Evolutionary conservation across 2,888 invertebrate genomes (phyloP), one percentile per base, ranked within the genome.

Genomic region (Callimorpha dominula): DNA sequence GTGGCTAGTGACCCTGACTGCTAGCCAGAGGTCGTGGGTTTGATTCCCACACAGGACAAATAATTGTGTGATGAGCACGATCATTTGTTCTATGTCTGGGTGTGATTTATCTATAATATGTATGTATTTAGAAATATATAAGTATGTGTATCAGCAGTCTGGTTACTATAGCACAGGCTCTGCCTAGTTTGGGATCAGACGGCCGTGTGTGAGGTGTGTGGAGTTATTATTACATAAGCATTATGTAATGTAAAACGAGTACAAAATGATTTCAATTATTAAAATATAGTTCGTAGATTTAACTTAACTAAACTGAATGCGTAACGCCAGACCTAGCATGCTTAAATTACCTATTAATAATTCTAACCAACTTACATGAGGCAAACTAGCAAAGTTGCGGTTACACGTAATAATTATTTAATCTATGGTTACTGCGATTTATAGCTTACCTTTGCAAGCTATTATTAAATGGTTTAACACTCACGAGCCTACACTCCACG

Each of bases 381-480:
- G n/a, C n/a, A n/a, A n/a, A n/a, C 74, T 78, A 74, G 77, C 70
- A 77, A 74, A 65, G 60, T 65, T 81, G 72, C 68, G 75, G 74
- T 73, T 77, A 69, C 63, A 73, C 73, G 72, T 81, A 84, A 78
- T 77, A 65, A 72, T 79, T 75, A 77, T 75, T 75, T 71, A 77
- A 77, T 75, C 70, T 69, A 65, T 75, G 14, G 66, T 72, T 78
- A 78, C 70, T 72, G 52, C 52, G 71, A 80, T 81, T 83, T 83
- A 83, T 78, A 74, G 68, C 75, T 83, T 76, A 70, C 70, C 69
- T 60, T 40, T 72, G 50, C 72, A 74, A 78, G 72, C 77, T 77
- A 75, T 76, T 78, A 84, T 74, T 81, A 75, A 68, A 73, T 57
- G 64, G 57, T 74, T 50, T 67, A 68, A 67, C 40, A 64, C 50